Evolutionary conservation across 2,797 vertebrate species (phyloP).

Genomic region (Oryzias sinensis): DNA sequence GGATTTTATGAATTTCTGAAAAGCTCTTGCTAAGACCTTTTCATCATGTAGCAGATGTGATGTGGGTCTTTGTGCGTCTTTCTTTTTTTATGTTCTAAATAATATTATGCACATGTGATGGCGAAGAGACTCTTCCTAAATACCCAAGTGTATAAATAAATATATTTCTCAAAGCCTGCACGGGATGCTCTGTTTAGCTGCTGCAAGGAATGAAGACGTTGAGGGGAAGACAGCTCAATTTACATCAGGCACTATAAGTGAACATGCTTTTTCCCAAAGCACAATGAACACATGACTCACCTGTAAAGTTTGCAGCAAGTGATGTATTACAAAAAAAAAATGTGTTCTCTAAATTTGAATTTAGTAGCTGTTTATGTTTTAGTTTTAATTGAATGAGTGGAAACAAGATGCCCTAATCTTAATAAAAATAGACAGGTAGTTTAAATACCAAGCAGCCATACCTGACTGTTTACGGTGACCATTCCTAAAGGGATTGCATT

Average conservation of each 20-base stretch:
- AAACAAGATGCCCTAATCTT: constrained; percentile 40
- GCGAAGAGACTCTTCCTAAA: constrained; percentile 59
- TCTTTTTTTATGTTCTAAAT: constrained; percentile 45
- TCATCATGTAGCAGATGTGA: constrained; percentile 65
- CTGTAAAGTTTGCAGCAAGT: not conserved
- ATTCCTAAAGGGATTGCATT: constrained; percentile 63
- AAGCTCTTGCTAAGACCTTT: constrained; percentile 52
- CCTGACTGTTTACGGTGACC: constrained; percentile 59
- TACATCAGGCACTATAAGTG: constrained; percentile 34
- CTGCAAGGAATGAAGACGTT: constrained; percentile 51
- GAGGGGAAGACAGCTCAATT: constrained; percentile 38
- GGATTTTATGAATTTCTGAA: constrained; percentile 69
- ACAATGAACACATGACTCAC: constrained; percentile 8
- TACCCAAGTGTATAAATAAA: constrained; percentile 62
- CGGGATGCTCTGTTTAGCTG: constrained; percentile 33
- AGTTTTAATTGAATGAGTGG: constrained; percentile 59
- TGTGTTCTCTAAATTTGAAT: constrained; percentile 11
- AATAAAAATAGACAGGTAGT: constrained; percentile 29
- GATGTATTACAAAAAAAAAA: too few relatives aligned
- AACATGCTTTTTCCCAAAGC: constrained; percentile 22
- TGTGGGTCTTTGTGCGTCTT: constrained; percentile 12
- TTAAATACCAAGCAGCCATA: constrained; percentile 61
- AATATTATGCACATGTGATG: constrained; percentile 67
- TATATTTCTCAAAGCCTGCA: constrained; percentile 59
- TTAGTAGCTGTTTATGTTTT: constrained; percentile 42